These are phyloP conservation scores for Ameiurus melas DNA, from an alignment of 2,113 vertebrate genomes.

Conservation along the genomic window DNA sequence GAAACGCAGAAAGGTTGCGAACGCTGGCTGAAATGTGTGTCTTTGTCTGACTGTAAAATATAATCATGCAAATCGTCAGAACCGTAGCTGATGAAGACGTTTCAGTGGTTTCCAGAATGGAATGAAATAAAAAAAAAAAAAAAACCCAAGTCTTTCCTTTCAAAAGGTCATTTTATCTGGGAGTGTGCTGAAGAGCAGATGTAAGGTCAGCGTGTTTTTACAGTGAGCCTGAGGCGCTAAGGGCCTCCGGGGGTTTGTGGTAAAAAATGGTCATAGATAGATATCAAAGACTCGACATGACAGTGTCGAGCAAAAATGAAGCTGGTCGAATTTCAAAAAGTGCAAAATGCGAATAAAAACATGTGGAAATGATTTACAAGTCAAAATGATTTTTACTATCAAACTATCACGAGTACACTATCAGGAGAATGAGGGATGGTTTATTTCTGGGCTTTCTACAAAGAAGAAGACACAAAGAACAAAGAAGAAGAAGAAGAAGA, in stretches of 20 bases:
- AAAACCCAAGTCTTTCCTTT: neutral
- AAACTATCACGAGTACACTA: neutral
- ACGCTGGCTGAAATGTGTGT: neutral
- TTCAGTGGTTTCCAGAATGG: neutral
- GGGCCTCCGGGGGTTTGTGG: neutral
- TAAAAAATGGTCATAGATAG: constrained; percentile 15
- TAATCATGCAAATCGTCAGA: neutral
- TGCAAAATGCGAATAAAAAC: neutral
- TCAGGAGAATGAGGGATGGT: neutral
- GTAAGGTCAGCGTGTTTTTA: constrained; percentile 23
- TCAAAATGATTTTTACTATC: neutral
- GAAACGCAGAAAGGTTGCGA: neutral
- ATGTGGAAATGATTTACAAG: neutral
- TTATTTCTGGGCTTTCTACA: neutral
- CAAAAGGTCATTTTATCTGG: neutral
- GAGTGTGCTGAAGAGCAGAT: constrained; percentile 18
- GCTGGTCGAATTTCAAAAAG: neutral
- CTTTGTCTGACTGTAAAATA: neutral
- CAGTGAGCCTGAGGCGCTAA: constrained; percentile 35
- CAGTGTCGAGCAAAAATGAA: neutral
- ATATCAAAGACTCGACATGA: constrained; percentile 10
- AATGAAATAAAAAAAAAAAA: neutral
- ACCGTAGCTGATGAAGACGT: neutral
- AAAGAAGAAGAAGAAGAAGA: no score
- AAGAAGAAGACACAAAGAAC: neutral